phyloP scores from a whole-genome alignment of 1,140 invertebrate species.

The Drosophila oshimai region DNA sequence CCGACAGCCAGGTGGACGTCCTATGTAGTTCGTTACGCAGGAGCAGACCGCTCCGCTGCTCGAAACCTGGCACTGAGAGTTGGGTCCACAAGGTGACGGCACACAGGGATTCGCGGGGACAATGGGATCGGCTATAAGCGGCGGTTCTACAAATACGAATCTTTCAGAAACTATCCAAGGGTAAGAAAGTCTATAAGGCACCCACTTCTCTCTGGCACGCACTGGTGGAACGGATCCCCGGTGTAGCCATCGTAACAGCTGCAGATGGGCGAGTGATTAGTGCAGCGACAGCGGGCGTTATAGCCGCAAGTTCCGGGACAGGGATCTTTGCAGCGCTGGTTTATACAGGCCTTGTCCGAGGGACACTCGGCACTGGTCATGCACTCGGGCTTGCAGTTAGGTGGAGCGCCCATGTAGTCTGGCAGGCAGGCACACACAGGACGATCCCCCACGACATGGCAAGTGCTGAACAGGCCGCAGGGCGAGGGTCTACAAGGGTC shows the following conservation, averaged over 20 bases:
- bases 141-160: conserved; percentile 48
- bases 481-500: conserved; percentile 91
- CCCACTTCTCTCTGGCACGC: conserved; percentile 76
- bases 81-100: conserved; percentile 87
- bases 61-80: conserved; percentile 86
- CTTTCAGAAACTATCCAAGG: conserved; percentile 1
- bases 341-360: conserved; percentile 89
- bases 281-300: conserved; percentile 92
- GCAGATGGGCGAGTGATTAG: conserved; percentile 92
- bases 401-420: conserved; percentile 90
- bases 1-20: conserved; percentile 88
- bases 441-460: conserved; percentile 87
- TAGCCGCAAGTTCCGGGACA: conserved; percentile 91
- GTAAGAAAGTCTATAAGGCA: background rate
- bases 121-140: conserved; percentile 68
- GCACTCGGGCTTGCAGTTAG: conserved; percentile 91
- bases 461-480: conserved; percentile 91
- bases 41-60: conserved; percentile 86
- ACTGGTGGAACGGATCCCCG: conserved; percentile 90
- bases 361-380: conserved; percentile 91
- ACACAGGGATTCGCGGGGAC: conserved; percentile 83
- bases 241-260: conserved; percentile 89
- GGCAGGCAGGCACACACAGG: conserved; percentile 92
- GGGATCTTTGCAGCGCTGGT: conserved; percentile 90
- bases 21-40: conserved; percentile 87